Percentiles rank a stretch among this genome's conserved stretches.
These are phyloP conservation scores for Anthophora plumipes DNA, from an alignment of 2,888 invertebrate species.

Conservation along the genomic window DNA sequence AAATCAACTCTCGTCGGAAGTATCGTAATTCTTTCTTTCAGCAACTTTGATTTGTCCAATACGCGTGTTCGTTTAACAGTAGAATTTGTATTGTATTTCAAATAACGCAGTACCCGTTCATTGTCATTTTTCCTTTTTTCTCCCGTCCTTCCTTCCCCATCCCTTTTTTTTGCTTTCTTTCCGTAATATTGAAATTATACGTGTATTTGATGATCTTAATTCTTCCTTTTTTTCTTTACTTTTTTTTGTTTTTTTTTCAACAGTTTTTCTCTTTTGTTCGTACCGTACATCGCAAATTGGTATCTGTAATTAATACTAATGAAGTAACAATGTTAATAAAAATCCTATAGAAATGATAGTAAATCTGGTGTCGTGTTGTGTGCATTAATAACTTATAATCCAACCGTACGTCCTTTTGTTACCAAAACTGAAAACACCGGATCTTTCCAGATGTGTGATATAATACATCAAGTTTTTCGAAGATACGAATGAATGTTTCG, in stretches of 20 bases:
- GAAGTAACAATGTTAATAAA: slow-evolving; percentile 59
- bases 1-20: slow-evolving; percentile 21
- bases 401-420: slow-evolving; percentile 15
- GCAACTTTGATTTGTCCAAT: slow-evolving; percentile 14
- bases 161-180: background rate
- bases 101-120: slow-evolving; percentile 39
- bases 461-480: background rate
- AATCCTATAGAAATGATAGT: slow-evolving; percentile 53
- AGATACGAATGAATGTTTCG: background rate
- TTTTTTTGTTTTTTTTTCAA: slow-evolving; percentile 3
- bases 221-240: background rate
- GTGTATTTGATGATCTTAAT: slow-evolving; percentile 17
- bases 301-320: slow-evolving; percentile 53
- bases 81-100: slow-evolving; percentile 33
- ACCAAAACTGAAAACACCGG: background rate
- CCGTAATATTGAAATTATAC: slow-evolving; percentile 27
- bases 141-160: no score
- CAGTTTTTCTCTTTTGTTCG: slow-evolving; percentile 3
- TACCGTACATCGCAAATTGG: slow-evolving; percentile 54
- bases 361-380: slow-evolving; percentile 18
- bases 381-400: slow-evolving; percentile 17
- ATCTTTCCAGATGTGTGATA: background rate
- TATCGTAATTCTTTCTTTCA: slow-evolving; percentile 10
- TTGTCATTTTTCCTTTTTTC: slow-evolving; percentile 16
- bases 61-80: slow-evolving; percentile 10